phyloP scores from a whole-genome alignment of 2,797 vertebrate genomes.

The Loris lydekkerianus region DNA sequence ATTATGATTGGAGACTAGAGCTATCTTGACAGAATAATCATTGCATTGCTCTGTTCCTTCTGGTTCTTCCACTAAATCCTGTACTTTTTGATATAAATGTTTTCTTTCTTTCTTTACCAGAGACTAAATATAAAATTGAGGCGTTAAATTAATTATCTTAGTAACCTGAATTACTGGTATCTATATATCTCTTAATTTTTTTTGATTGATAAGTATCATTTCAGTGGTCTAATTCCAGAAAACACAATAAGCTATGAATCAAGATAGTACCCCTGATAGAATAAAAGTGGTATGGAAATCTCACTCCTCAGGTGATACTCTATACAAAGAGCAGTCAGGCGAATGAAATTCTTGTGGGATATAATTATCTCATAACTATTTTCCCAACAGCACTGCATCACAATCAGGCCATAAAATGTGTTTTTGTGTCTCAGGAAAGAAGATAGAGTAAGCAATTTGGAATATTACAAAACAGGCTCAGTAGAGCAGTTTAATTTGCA shows the following conservation, averaged over 20 bases:
- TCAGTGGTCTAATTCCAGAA: neutral
- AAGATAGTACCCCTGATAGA: neutral
- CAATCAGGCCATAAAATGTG: conserved; percentile 71
- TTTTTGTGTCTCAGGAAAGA: conserved; percentile 80
- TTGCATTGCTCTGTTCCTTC: neutral
- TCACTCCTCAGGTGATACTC: conserved; percentile 62
- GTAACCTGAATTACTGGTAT: neutral
- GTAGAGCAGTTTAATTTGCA: conserved; percentile 83
- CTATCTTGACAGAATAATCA: neutral
- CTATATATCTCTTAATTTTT: conserved; percentile 51
- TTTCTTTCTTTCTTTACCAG: neutral
- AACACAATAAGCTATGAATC: conserved; percentile 2
- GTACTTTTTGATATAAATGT: neutral
- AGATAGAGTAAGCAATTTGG: conserved; percentile 82
- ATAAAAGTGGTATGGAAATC: neutral
- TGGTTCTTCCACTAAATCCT: neutral
- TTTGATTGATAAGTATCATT: conserved; percentile 54
- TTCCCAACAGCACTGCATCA: conserved; percentile 65
- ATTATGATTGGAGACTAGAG: neutral
- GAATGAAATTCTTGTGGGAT: conserved; percentile 62
- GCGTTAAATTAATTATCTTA: neutral
- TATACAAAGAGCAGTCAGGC: conserved; percentile 12
- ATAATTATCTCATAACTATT: conserved; percentile 72
- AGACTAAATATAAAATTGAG: neutral
- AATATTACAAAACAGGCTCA: conserved; percentile 78